Conservation (phyloP, 2,113 vertebrate genomes). For the Bucco capensis region DNA sequence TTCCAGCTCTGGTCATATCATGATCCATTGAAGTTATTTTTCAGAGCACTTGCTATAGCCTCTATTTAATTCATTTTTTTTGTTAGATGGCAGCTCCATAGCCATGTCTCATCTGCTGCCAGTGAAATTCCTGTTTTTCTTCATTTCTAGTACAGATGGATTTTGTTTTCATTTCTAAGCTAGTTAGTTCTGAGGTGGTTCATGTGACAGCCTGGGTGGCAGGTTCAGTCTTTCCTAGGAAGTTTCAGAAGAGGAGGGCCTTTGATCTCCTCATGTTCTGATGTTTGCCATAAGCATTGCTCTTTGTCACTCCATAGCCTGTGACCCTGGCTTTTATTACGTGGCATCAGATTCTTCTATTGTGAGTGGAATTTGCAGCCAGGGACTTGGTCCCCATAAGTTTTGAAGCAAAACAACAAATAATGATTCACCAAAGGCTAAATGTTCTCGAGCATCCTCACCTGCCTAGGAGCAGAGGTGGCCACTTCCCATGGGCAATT, state of each 20-base stretch:
- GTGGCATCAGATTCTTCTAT: not conserved
- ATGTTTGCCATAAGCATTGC: constrained; percentile 4
- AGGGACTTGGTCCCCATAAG: not conserved
- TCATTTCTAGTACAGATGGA: constrained; percentile 54
- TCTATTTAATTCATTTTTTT: constrained; percentile 73
- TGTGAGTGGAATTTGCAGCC: not conserved
- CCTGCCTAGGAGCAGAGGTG: not conserved
- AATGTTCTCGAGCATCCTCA: not conserved
- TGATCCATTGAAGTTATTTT: constrained; percentile 70
- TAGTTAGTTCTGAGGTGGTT: constrained; percentile 63
- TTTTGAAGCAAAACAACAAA: not conserved
- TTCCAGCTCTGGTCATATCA: constrained; percentile 49
- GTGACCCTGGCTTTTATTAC: not conserved
- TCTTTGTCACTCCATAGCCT: not conserved
- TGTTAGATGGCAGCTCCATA: constrained; percentile 66
- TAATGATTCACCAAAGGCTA: not conserved
- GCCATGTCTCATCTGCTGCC: constrained; percentile 70
- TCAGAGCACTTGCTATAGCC: constrained; percentile 62
- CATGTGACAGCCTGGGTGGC: constrained; percentile 42
- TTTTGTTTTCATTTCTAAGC: constrained; percentile 24
- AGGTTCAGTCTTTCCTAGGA: not conserved
- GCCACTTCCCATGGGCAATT: not conserved
- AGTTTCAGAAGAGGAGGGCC: constrained; percentile 8
- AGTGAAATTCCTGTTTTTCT: constrained; percentile 73
- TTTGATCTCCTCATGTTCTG: constrained; percentile 38